Percentiles rank a stretch among this genome's conserved stretches.
Evolutionary conservation across 2,113 vertebrate species (phyloP).

Genomic region (Prinia subflava): DNA sequence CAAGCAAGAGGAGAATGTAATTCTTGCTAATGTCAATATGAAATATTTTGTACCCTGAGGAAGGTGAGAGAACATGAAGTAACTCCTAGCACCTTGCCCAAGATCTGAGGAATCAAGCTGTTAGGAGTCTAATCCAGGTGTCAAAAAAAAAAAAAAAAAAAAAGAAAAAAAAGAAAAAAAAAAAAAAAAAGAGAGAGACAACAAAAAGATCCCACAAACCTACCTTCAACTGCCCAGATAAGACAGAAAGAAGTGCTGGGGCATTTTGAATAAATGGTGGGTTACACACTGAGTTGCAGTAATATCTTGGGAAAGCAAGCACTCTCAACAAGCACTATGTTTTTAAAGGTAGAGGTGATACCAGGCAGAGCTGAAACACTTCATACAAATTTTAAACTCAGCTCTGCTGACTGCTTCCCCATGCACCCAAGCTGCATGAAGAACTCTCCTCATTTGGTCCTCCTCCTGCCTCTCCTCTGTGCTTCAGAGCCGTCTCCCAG

Average conservation of each 20-base stretch:
- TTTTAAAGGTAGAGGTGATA: neutral
- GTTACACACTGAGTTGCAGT: neutral
- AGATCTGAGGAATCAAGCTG: neutral
- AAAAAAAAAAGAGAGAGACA: no score
- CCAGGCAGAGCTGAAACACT: neutral
- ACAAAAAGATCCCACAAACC: neutral
- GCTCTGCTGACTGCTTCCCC: neutral
- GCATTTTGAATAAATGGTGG: neutral
- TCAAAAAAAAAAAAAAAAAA: rapidly evolving
- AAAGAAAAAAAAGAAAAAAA: neutral
- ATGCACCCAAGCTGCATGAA: neutral
- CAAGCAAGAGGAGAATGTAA: neutral
- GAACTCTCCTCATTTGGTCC: neutral
- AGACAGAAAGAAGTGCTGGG: neutral
- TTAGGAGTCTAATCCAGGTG: neutral
- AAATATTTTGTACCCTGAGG: neutral
- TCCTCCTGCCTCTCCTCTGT: neutral
- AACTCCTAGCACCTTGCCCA: neutral
- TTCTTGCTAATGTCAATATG: neutral
- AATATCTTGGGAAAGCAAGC: neutral
- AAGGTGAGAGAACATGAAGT: neutral
- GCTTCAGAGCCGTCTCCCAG: neutral
- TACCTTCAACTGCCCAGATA: neutral
- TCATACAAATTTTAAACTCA: neutral
- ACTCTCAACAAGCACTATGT: neutral